phyloP scores from a whole-genome alignment of 1,140 invertebrate genomes.

The Patella vulgata region DNA sequence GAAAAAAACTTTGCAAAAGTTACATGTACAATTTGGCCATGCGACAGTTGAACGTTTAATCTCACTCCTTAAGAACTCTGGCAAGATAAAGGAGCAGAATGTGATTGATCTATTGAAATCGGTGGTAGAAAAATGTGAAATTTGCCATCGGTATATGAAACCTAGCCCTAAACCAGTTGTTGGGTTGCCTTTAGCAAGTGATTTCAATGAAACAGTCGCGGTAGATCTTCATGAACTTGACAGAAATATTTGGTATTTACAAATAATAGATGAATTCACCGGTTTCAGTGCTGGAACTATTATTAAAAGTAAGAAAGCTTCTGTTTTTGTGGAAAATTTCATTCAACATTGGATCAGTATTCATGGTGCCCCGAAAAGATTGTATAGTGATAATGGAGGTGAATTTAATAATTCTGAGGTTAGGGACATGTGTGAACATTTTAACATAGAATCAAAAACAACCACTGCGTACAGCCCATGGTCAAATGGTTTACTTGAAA shows the following conservation, averaged over 20 bases:
- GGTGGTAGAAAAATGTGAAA: slow-evolving; percentile 18
- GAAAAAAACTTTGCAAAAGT: slow-evolving; percentile 9
- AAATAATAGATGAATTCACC: slow-evolving; percentile 24
- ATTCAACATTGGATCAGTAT: slow-evolving; percentile 19
- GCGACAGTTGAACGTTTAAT: slow-evolving; percentile 20
- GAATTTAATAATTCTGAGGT: slow-evolving; percentile 29
- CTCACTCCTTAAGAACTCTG: slow-evolving; percentile 16
- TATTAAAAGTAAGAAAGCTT: slow-evolving; percentile 16
- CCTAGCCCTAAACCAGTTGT: slow-evolving; percentile 28
- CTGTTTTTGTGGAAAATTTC: slow-evolving; percentile 24
- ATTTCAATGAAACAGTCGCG: slow-evolving; percentile 37
- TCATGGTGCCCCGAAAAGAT: slow-evolving; percentile 11
- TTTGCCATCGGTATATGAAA: slow-evolving; percentile 20
- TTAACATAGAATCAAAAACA: slow-evolving; percentile 31
- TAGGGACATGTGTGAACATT: slow-evolving; percentile 25
- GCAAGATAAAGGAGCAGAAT: slow-evolving; percentile 7
- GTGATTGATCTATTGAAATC: not conserved
- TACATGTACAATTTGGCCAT: slow-evolving; percentile 38
- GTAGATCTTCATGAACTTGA: slow-evolving; percentile 26
- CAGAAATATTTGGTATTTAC: slow-evolving; percentile 18
- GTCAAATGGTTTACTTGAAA: slow-evolving; percentile 31
- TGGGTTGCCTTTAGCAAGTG: slow-evolving; percentile 25
- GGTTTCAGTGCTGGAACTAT: slow-evolving; percentile 23
- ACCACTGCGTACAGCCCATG: slow-evolving; percentile 33
- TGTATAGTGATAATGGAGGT: slow-evolving; percentile 15